Conservation (phyloP, 2,888 invertebrate genomes). For the Dryobota labecula region DNA sequence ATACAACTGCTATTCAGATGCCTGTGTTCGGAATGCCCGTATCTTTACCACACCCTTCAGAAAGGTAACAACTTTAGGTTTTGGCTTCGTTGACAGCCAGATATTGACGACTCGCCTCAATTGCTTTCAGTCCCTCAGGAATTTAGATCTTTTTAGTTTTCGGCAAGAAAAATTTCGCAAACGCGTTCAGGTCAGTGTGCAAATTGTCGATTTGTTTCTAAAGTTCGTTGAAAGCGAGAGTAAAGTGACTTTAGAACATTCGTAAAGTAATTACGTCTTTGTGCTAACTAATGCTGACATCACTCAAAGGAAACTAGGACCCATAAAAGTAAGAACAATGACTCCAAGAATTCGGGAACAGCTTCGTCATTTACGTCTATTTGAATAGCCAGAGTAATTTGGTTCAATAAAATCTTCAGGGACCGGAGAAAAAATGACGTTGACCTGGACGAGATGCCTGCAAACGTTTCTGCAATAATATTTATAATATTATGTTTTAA, state of each 20-base stretch:
- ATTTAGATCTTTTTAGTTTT: slow-evolving; percentile 25
- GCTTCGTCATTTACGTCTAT: slow-evolving; percentile 60
- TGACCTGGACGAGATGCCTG: slow-evolving; percentile 56
- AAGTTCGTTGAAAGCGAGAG: slow-evolving; percentile 37
- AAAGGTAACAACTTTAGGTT: slow-evolving; percentile 26
- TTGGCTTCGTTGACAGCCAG: slow-evolving; percentile 2
- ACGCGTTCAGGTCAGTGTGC: slow-evolving; percentile 16
- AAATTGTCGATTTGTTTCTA: slow-evolving; percentile 36
- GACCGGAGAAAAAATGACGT: slow-evolving; percentile 52
- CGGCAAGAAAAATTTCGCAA: slow-evolving; percentile 30
- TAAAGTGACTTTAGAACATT: slow-evolving; percentile 46
- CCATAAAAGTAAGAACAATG: slow-evolving; percentile 56
- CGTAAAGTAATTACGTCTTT: slow-evolving; percentile 51
- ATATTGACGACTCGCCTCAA: slow-evolving; percentile 9
- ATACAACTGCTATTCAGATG: slow-evolving; percentile 51
- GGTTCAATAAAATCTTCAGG: slow-evolving; percentile 65
- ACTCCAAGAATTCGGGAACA: slow-evolving; percentile 49
- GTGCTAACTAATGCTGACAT: slow-evolving; percentile 56
- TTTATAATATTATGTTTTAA: slow-evolving; percentile 59
- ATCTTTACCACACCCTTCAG: slow-evolving; percentile 19
- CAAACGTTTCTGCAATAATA: slow-evolving; percentile 57
- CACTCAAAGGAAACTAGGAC: slow-evolving; percentile 50
- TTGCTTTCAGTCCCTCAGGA: background rate
- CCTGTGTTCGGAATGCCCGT: slow-evolving; percentile 17
- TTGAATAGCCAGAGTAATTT: slow-evolving; percentile 70